These are phyloP conservation scores for Jacana jacana DNA, from an alignment of 2,113 vertebrate species.

Conservation along the genomic window DNA sequence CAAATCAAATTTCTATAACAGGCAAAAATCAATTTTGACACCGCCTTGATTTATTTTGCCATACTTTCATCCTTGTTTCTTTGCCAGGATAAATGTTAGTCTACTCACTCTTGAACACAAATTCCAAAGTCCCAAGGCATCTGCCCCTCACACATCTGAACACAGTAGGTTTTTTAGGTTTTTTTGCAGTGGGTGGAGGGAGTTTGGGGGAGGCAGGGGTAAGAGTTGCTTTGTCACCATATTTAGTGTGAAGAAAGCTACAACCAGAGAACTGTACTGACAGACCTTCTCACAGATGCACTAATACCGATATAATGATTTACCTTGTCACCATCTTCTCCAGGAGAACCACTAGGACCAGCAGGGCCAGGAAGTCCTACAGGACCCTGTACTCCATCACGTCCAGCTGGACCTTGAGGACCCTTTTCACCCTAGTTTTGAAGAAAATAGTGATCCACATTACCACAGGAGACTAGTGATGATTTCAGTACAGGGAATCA, in stretches of 20 bases:
- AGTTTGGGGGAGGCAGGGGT: background rate
- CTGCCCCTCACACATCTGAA: background rate
- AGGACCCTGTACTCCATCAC: slow-evolving; percentile 95
- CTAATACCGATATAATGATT: background rate
- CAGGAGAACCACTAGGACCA: slow-evolving; percentile 93
- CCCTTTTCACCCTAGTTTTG: slow-evolving; percentile 92
- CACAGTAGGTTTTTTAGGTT: background rate
- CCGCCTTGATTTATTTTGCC: background rate
- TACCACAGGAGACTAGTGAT: background rate
- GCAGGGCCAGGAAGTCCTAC: slow-evolving; percentile 95
- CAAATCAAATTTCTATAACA: background rate
- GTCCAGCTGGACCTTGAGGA: slow-evolving; percentile 91
- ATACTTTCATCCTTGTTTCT: background rate
- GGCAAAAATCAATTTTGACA: background rate
- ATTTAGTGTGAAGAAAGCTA: background rate
- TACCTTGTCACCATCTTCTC: slow-evolving; percentile 98
- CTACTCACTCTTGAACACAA: background rate
- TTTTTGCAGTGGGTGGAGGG: background rate
- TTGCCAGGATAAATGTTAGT: background rate
- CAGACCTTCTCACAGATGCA: background rate
- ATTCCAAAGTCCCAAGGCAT: background rate
- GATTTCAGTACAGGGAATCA: background rate
- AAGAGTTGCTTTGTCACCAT: background rate
- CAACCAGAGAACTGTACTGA: background rate
- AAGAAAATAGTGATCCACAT: background rate